Percentiles rank a stretch among this genome's conserved stretches.
phyloP scores from a whole-genome alignment of 2,113 vertebrate genomes.

The Parotia lawesii region DNA sequence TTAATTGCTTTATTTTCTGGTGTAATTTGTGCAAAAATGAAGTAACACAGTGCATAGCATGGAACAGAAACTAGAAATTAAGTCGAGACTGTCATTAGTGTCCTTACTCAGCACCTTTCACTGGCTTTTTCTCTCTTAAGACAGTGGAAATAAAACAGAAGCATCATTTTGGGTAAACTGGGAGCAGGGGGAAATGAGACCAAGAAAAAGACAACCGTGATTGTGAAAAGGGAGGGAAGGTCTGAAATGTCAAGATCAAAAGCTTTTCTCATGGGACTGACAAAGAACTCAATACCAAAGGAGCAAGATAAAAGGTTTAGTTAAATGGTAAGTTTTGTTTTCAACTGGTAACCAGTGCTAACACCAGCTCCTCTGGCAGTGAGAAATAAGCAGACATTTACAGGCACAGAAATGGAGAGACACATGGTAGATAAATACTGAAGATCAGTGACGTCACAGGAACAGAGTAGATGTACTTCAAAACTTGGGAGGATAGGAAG shows the following conservation, averaged over 20 bases:
- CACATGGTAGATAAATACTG: background rate
- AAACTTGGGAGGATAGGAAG: background rate
- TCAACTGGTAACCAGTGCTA: background rate
- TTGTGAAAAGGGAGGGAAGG: background rate
- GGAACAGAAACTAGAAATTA: background rate
- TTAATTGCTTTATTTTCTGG: background rate
- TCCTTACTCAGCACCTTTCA: background rate
- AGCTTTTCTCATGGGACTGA: background rate
- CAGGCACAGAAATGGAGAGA: background rate
- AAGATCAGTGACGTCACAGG: background rate
- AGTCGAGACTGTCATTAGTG: background rate
- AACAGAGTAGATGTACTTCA: background rate
- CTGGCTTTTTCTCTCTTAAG: background rate
- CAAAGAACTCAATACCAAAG: background rate
- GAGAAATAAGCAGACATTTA: background rate
- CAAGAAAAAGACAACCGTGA: background rate
- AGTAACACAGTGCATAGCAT: background rate
- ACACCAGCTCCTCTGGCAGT: background rate
- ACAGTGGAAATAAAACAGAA: background rate
- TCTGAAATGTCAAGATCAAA: background rate
- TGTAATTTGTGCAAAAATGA: background rate
- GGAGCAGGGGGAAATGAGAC: background rate
- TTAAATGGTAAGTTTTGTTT: background rate
- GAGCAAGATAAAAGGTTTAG: background rate
- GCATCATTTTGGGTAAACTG: background rate